These are phyloP conservation scores for Agonopterix heracliana DNA, from an alignment of 2,888 invertebrate species.

Conservation along the genomic window DNA sequence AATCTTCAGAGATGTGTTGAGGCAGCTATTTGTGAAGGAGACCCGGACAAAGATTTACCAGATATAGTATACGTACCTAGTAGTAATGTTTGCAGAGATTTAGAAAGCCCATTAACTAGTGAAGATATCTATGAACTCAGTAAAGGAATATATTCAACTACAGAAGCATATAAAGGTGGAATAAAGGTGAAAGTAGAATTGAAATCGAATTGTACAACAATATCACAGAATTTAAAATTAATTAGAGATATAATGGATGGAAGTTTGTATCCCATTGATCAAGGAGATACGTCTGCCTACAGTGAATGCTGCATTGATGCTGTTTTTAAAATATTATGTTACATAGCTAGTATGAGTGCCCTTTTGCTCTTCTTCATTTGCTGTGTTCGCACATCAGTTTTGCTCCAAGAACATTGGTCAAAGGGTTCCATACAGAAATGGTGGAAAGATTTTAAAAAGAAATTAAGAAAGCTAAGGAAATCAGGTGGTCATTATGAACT, in stretches of 20 bases:
- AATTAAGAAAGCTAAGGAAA: constrained; percentile 11
- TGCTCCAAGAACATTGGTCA: constrained; percentile 26
- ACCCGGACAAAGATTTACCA: constrained; percentile 34
- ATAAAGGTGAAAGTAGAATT: constrained; percentile 22
- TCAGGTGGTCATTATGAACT: not conserved
- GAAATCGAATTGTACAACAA: constrained; percentile 48
- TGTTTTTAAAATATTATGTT: constrained; percentile 31
- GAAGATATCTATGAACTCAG: constrained; percentile 49
- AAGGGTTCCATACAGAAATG: constrained; percentile 14
- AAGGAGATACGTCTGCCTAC: constrained; percentile 29
- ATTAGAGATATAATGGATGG: constrained; percentile 45
- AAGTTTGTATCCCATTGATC: constrained; percentile 30
- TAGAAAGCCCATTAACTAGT: constrained; percentile 36
- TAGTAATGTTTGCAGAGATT: constrained; percentile 46
- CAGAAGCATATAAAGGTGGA: constrained; percentile 7
- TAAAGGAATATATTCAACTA: constrained; percentile 39
- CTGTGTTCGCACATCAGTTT: constrained; percentile 25
- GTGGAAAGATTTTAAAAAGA: constrained; percentile 14
- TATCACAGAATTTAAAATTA: constrained; percentile 51
- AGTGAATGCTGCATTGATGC: constrained; percentile 32
- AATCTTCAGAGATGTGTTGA: constrained; percentile 30
- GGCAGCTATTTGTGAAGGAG: constrained; percentile 33
- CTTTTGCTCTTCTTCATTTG: constrained; percentile 32
- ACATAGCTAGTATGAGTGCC: constrained; percentile 29
- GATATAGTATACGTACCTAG: constrained; percentile 41